Conservation (phyloP, 1,140 invertebrate genomes). For the Drosophila melanica region DNA sequence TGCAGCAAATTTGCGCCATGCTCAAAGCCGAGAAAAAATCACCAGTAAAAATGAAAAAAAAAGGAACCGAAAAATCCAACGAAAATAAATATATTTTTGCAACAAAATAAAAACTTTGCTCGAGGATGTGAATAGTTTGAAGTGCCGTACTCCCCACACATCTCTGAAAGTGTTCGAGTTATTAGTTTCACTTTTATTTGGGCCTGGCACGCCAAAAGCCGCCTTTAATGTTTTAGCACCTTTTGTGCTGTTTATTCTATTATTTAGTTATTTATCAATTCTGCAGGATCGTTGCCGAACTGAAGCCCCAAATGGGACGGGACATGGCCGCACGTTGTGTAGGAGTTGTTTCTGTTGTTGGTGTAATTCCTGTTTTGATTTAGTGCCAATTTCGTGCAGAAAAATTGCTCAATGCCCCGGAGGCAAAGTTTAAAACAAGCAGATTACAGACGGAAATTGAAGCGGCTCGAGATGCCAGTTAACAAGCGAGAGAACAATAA, state of each 20-base stretch:
- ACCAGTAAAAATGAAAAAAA: conserved; percentile 2
- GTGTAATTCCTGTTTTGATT: conserved; percentile 61
- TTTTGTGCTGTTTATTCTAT: conserved; percentile 71
- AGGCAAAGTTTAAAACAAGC: conserved; percentile 50
- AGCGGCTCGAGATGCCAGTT: conserved; percentile 43
- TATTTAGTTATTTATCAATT: conserved; percentile 80
- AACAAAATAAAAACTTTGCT: conserved; percentile 55
- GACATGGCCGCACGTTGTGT: conserved; percentile 28
- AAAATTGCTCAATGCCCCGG: conserved; percentile 64
- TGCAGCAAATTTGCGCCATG: conserved; percentile 72
- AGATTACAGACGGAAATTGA: conserved; percentile 68
- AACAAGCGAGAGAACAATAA: conserved; percentile 53
- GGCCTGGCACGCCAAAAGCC: conserved; percentile 25
- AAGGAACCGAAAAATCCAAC: background rate
- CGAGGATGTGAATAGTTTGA: conserved; percentile 42
- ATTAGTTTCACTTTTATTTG: conserved; percentile 17
- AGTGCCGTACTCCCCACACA: background rate
- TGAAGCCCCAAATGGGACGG: conserved; percentile 33
- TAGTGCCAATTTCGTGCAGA: conserved; percentile 72
- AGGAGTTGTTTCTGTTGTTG: conserved; percentile 48
- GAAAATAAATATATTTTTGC: conserved; percentile 53
- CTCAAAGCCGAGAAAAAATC: conserved; percentile 1
- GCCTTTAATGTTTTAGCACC: conserved; percentile 64
- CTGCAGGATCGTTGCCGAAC: conserved; percentile 17
- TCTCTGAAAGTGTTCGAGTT: background rate